Evolutionary conservation across 2,888 invertebrate genomes (phyloP), one percentile per base, ranked within the genome.

Genomic region (Limnephilus lunatus): DNA sequence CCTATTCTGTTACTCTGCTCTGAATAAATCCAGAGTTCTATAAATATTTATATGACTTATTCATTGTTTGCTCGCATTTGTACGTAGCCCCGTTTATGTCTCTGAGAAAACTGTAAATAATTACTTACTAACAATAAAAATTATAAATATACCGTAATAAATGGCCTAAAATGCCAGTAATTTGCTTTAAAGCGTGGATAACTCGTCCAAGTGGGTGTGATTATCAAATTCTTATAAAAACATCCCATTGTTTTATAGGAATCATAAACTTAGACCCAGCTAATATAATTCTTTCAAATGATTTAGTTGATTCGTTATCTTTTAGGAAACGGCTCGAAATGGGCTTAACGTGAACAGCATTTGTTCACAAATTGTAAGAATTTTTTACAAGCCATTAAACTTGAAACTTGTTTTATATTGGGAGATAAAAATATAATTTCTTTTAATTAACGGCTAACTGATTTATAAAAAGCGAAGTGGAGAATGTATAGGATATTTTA

Each of bases 341-440:
- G 86, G 44, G 14, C 14, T 86, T 86, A 85, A 48, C 44, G 86
- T 86, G 44, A 39, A 86, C 31, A 19, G 7, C 35, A 53, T 48
- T 86, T 44, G 86, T 86, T 86, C 86, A 86, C 86, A 86, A 53
- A 86, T 86, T 86, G 53, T 86, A 44, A 48, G 86, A 44, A n/a
- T 44, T 53, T 86, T 48, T 39, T 85, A 32, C 15, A 25, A 86
- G 44, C 48, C 86, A 48, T 44, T 48, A 44, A 86, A 39, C 53
- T 68, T 68, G 30, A 86, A 86, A 86, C 53, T 53, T 15, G 86
- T 86, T 48, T 86, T 30, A 32, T 48, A 86, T n/a, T 11, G 39
- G n/a, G n/a, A 86, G 30, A 86, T 86, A 48, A 86, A 86, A 19
- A 39, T n/a, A 86, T 25, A 30, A 86, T 86, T 85, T 53, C n/a